Evolutionary conservation across 2,797 vertebrate species (phyloP), one percentile per base, ranked within the genome.

Genomic region (Columba guinea): DNA sequence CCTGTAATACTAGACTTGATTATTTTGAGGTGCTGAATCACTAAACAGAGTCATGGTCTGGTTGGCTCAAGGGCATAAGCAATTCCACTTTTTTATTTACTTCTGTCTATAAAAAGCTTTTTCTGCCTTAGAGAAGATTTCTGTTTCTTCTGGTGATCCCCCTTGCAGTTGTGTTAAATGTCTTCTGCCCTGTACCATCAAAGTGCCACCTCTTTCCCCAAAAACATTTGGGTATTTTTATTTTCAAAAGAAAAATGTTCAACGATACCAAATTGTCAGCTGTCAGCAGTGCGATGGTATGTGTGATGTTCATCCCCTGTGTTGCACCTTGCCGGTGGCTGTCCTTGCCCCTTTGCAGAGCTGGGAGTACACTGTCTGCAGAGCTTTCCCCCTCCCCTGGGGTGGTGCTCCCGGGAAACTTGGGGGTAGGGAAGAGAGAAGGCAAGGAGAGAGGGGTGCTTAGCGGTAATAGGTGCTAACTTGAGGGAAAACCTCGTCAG

Each of bases 1-100:
- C 76, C 64, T 91, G 80, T 96, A 90, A 94, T 67, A 84, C 0
- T 28, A 89, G 81, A 87, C 83, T 39, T 79, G 69, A 92, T 88
- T 94, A 93, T 95, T 96, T 91, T 95, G 93, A 88, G 84, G 44
- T 2, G 0, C 80, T 89, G 92, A 94, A 91, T 94, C 76, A 86
- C 69, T 91, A 87, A 84, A 92, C 58, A 77, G 53, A n/a, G 24
- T 83, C 75, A 78, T 58, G n/a, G 84, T 94, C 94, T 94, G 44
- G 51, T 80, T 93, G 87, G 41, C 76, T 89, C 62, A 95, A 94
- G 84, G 84, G 30, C 84, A 62, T 56, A 95, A 84, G 55, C 55
- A 93, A 76, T 92, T 93, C 41, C 39, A 82, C 59, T 78, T 92
- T 80, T 90, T 79, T 56, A 65, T 87, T 90, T 90, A 86, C 77